Evolutionary conservation across 2,888 invertebrate species (phyloP).

Genomic region (Thecocarcelia acutangulata): DNA sequence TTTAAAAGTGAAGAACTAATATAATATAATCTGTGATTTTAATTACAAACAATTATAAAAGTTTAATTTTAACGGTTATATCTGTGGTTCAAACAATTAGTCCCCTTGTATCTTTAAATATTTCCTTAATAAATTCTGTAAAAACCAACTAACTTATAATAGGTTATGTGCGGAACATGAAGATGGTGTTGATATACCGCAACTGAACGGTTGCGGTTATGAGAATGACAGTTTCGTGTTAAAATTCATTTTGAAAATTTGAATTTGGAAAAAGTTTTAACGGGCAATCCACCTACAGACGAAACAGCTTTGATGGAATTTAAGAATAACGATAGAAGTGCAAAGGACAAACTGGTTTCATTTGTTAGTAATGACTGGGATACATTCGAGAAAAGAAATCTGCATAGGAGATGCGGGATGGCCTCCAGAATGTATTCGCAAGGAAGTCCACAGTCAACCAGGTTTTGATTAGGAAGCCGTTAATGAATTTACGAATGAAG

Average conservation of each 20-base stretch:
- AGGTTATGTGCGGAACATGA: constrained; percentile 44
- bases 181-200: constrained; percentile 42
- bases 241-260: constrained; percentile 45
- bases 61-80: too few relatives aligned
- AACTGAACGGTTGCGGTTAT: constrained; percentile 51
- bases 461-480: constrained; percentile 47
- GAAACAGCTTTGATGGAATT: constrained; percentile 10
- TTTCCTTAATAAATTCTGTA: too few relatives aligned
- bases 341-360: constrained; percentile 9
- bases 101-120: too few relatives aligned
- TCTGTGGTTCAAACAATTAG: too few relatives aligned
- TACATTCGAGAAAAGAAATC: constrained; percentile 38
- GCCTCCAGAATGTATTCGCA: constrained; percentile 49
- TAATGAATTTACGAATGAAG: constrained; percentile 44
- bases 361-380: constrained; percentile 32
- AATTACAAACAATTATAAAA: too few relatives aligned
- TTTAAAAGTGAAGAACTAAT: too few relatives aligned
- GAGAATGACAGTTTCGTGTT: constrained; percentile 49
- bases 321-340: not conserved
- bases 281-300: constrained; percentile 42
- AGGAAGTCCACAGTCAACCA: constrained; percentile 54
- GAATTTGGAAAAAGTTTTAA: constrained; percentile 58
- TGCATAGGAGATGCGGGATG: constrained; percentile 45
- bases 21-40: too few relatives aligned
- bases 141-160: too few relatives aligned